Base-by-base conservation (phyloP, 2,797 vertebrate species). In the Pipistrellus pipistrellus region DNA sequence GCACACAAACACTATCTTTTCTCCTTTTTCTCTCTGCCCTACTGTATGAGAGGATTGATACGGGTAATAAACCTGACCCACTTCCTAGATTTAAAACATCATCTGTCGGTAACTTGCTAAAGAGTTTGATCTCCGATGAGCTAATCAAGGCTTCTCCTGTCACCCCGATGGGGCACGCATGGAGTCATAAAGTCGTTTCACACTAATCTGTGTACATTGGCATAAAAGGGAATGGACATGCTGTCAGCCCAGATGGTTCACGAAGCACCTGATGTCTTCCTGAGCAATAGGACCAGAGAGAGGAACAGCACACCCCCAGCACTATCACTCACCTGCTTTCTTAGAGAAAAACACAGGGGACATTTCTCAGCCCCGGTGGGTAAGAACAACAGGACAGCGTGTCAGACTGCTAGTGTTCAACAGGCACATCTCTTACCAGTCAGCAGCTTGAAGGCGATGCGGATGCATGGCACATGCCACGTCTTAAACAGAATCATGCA, bases 101-200 rank as follows among this genome's bases (percentile, higher is more conserved):
- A 94, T 64, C 96, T 97, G 93, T 96, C 93, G 41, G 93, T 97
- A 97, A 94, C 97, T 98, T 97, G 96, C 95, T 98, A 96, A 92
- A 93, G 95, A 98, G 95, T 97, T 97, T 98, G 97, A 98, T 98
- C 96, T 98, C 97, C 87, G 96, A 97, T 97, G 96, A 98, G 96
- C 97, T 98, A 97, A 98, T 98, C 97, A 98, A 97, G 88, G 89
- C 96, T 97, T 95, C 93, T 75, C 85, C 95, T 95, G 80, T 97
- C 96, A 97, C 89, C 95, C 96, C 95, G 94, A 81, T 93, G 96
- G 97, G 95, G 97, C 97, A 81, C 57, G 88, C 90, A 77, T 88
- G 41, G 51, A 95, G 91, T 83, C 81, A 86, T 97, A 94, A 97
- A 96, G 97, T 86, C 73, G 93, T 97, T 97, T 97, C 78, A 90